Percentiles rank a stretch among this genome's conserved stretches.
Evolutionary conservation across 1,140 invertebrate genomes (phyloP).

Genomic region (Gonatopus flavifemur): DNA sequence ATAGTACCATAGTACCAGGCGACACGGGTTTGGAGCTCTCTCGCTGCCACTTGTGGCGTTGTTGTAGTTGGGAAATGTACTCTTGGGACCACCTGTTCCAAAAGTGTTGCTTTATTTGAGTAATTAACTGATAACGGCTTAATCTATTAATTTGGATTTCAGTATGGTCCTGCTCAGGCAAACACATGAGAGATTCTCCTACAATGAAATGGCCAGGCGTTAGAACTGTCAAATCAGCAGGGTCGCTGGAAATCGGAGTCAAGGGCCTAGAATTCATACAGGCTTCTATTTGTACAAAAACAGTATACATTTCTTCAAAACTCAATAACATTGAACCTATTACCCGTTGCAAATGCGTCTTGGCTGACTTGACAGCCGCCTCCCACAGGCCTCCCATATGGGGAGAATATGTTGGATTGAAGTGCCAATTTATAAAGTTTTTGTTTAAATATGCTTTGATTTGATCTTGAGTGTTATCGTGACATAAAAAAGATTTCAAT

Average conservation of each 20-base stretch:
- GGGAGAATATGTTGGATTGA: conserved; percentile 7
- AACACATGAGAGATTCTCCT: conserved; percentile 13
- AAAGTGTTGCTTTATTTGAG: conserved; percentile 12
- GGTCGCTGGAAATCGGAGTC: neutral
- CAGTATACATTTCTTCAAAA: conserved; percentile 4
- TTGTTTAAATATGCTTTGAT: neutral
- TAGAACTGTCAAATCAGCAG: conserved; percentile 11
- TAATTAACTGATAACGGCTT: conserved; percentile 16
- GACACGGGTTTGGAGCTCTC: neutral
- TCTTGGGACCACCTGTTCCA: conserved; percentile 20
- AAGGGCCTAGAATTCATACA: neutral
- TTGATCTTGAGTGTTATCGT: neutral
- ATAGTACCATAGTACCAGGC: neutral
- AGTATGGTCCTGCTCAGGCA: conserved; percentile 18
- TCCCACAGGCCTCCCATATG: conserved; percentile 11
- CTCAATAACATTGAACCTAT: conserved; percentile 17
- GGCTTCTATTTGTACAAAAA: conserved; percentile 17
- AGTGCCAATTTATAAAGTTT: conserved; percentile 9
- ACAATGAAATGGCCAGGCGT: conserved; percentile 27
- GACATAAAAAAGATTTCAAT: neutral
- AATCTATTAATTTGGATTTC: conserved; percentile 14
- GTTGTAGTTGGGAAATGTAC: conserved; percentile 15
- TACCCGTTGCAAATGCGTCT: conserved; percentile 27
- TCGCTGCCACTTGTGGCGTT: conserved; percentile 8
- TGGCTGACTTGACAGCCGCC: conserved; percentile 33